phyloP scores from a whole-genome alignment of 1,140 invertebrate species.

The Stegodyphus mimosarum region DNA sequence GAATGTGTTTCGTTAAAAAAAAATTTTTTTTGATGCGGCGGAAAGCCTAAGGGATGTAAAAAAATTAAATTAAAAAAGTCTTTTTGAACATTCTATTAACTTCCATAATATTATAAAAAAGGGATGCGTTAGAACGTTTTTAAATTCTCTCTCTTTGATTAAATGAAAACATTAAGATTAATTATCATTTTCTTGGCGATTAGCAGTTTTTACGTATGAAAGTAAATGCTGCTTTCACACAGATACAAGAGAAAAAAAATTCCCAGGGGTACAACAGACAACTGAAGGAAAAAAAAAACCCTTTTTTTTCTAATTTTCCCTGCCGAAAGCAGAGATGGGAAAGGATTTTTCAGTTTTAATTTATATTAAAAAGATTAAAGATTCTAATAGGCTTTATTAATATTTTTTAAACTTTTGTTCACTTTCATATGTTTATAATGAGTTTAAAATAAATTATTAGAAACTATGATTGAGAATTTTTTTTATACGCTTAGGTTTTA shows the following conservation, averaged over 20 bases:
- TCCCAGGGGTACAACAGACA: slow-evolving; percentile 4
- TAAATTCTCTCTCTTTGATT: slow-evolving; percentile 43
- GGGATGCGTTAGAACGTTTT: slow-evolving; percentile 11
- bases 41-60: slow-evolving; percentile 28
- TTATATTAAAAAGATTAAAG: slow-evolving; percentile 53
- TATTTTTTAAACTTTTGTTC: slow-evolving; percentile 6
- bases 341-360: slow-evolving; percentile 31
- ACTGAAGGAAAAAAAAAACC: too few relatives aligned
- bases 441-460: slow-evolving; percentile 27
- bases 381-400: slow-evolving; percentile 29
- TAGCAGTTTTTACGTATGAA: slow-evolving; percentile 34
- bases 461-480: slow-evolving; percentile 43
- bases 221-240: slow-evolving; percentile 3
- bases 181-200: slow-evolving; percentile 53
- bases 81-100: slow-evolving; percentile 41
- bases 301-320: not conserved
- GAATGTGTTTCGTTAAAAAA: slow-evolving; percentile 33
- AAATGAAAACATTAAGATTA: slow-evolving; percentile 59
- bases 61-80: not conserved
- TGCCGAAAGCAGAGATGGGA: not conserved
- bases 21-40: not conserved
- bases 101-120: slow-evolving; percentile 17
- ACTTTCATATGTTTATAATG: slow-evolving; percentile 21
- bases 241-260: slow-evolving; percentile 33
- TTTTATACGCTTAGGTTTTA: not conserved